A percentile compares a stretch with the other conserved stretches of the same genome.
phyloP scores from a whole-genome alignment of 1,140 invertebrate genomes.

The Pararge aegeria region DNA sequence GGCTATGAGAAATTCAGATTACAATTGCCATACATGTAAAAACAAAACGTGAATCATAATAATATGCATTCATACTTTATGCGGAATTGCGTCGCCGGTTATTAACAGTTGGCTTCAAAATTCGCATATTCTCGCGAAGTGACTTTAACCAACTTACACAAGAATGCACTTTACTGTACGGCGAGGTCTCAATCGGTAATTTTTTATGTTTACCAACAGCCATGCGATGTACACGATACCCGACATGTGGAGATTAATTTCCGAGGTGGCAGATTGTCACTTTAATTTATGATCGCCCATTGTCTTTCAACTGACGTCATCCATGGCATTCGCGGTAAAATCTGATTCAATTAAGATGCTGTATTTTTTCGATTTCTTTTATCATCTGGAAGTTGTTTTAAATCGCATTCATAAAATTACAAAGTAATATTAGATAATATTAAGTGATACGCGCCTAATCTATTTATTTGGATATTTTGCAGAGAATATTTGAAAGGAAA shows the following conservation, averaged over 20 bases:
- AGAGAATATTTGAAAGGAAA: too few species aligned
- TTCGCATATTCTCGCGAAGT: conserved; percentile 73
- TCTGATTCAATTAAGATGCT: conserved; percentile 52
- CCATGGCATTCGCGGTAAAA: conserved; percentile 45
- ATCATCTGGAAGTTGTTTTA: background rate
- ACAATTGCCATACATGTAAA: too few species aligned
- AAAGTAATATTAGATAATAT: background rate
- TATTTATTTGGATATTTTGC: too few species aligned
- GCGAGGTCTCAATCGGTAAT: conserved; percentile 65
- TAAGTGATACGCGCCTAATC: too few species aligned
- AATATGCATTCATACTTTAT: conserved; percentile 28
- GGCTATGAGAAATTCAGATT: too few species aligned
- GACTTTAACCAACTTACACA: conserved; percentile 64
- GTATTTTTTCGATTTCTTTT: conserved; percentile 3
- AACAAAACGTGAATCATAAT: conserved; percentile 46
- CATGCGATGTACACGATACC: conserved; percentile 55
- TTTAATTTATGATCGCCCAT: conserved; percentile 73
- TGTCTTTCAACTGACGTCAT: conserved; percentile 71
- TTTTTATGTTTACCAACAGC: conserved; percentile 62
- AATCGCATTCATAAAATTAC: background rate
- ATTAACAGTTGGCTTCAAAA: conserved; percentile 46
- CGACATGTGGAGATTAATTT: conserved; percentile 73
- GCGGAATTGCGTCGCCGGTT: conserved; percentile 38
- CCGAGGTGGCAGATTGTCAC: conserved; percentile 72
- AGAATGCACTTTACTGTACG: conserved; percentile 71